Evolutionary conservation across 2,888 invertebrate genomes (phyloP).

Genomic region (Chaetogeoica ovagalla): DNA sequence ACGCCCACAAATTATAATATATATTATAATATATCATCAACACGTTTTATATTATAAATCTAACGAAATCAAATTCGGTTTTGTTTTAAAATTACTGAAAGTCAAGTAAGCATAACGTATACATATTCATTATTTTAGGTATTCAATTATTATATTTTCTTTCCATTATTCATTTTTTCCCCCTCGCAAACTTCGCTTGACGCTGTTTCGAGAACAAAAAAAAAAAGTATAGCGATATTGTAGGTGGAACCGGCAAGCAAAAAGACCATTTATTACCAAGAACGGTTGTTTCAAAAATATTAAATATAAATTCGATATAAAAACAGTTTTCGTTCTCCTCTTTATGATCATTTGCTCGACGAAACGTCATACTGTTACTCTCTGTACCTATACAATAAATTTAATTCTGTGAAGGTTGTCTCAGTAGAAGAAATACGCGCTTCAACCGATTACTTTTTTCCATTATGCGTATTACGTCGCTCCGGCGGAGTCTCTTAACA

Average conservation of each 20-base stretch:
- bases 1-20: too few relatives aligned
- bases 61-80: too few relatives aligned
- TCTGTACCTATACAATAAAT: conserved; percentile 18
- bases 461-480: conserved; percentile 24
- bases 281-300: conserved; percentile 18
- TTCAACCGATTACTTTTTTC: conserved; percentile 40
- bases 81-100: too few relatives aligned
- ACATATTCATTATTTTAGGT: too few relatives aligned
- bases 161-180: background rate
- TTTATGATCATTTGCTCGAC: conserved; percentile 29
- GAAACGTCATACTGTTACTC: conserved; percentile 12
- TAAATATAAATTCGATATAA: conserved; percentile 42
- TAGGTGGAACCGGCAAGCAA: background rate
- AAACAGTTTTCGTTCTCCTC: conserved; percentile 29
- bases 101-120: too few relatives aligned
- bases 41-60: too few relatives aligned
- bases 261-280: conserved; percentile 23
- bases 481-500: conserved; percentile 12
- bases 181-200: background rate
- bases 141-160: too few relatives aligned
- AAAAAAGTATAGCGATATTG: background rate
- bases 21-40: too few relatives aligned
- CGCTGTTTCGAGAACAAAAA: background rate
- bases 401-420: conserved; percentile 6
- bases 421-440: conserved; percentile 28